Conservation (phyloP, 2,797 vertebrate species). For the Phrynocephalus vlangalii region DNA sequence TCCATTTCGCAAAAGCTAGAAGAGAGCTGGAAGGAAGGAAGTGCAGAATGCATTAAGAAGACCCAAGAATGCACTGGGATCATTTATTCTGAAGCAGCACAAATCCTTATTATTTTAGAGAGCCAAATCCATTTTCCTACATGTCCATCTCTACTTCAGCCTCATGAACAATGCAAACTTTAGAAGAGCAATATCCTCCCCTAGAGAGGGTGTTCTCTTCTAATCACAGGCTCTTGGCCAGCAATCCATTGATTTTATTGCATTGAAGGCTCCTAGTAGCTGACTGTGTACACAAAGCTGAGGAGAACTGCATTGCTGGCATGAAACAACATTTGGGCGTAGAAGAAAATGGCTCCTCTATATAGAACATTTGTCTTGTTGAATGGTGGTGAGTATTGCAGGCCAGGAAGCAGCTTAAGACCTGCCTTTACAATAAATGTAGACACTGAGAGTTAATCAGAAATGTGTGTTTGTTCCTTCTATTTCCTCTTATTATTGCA, state of each 20-base stretch:
- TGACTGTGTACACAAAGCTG: constrained; percentile 33
- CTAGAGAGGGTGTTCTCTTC: constrained; percentile 40
- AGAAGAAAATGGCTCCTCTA: constrained; percentile 33
- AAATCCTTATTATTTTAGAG: constrained; percentile 29
- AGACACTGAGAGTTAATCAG: constrained; percentile 34
- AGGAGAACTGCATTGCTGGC: constrained; percentile 21
- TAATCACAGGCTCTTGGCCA: constrained; percentile 47
- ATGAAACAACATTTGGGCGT: constrained; percentile 38
- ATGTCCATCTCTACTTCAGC: constrained; percentile 20
- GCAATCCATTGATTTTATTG: constrained; percentile 54
- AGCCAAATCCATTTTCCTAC: background rate
- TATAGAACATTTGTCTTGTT: constrained; percentile 57
- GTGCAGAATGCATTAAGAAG: background rate
- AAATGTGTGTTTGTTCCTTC: constrained; percentile 15
- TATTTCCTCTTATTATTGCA: background rate
- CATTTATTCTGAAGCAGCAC: background rate
- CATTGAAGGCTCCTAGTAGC: constrained; percentile 52
- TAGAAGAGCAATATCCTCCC: background rate
- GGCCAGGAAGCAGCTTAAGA: constrained; percentile 53
- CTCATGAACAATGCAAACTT: constrained; percentile 5
- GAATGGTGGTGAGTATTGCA: constrained; percentile 44
- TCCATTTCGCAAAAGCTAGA: constrained; percentile 15
- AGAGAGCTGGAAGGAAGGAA: background rate
- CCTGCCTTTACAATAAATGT: constrained; percentile 40
- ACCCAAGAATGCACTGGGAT: background rate